Percentiles rank a stretch among this genome's conserved stretches.
Conservation (phyloP, 35 echinoderm and acorn worm genomes). For the Ophioderma brevispina region DNA sequence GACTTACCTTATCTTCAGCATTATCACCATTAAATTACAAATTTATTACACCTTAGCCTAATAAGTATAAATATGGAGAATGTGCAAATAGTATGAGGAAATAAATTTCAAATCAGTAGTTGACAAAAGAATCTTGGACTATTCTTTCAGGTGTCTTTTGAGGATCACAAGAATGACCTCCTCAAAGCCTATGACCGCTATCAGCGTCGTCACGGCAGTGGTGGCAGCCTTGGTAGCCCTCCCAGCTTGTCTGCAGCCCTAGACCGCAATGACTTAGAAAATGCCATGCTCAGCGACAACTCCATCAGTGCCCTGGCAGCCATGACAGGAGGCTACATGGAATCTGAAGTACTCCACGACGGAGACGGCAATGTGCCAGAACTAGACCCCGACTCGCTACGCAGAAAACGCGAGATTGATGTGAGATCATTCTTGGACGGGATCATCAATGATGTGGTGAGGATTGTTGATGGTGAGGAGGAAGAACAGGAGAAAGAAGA, state of each 20-base stretch:
- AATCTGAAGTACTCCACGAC: slow-evolving; percentile 11
- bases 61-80: too few species aligned
- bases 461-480: slow-evolving; percentile 72
- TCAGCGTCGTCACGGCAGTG: slow-evolving; percentile 65
- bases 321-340: slow-evolving; percentile 73
- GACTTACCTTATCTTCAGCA: too few species aligned
- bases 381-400: slow-evolving; percentile 21
- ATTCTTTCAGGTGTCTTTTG: slow-evolving; percentile 94
- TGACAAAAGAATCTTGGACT: background rate
- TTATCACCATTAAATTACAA: too few species aligned
- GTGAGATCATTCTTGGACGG: slow-evolving; percentile 57
- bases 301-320: slow-evolving; percentile 88
- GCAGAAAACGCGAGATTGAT: background rate
- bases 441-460: slow-evolving; percentile 82
- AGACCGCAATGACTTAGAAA: slow-evolving; percentile 23
- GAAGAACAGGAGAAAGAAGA: slow-evolving; percentile 23
- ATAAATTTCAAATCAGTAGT: too few species aligned
- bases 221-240: slow-evolving; percentile 3
- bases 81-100: too few species aligned
- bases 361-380: background rate
- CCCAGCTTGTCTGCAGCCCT: slow-evolving; percentile 69
- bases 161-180: slow-evolving; percentile 95
- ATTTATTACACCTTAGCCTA: too few species aligned
- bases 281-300: slow-evolving; percentile 26
- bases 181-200: slow-evolving; percentile 87